Evolutionary conservation across 2,888 invertebrate genomes (phyloP).

Genomic region (Drosophila setosimentum): DNA sequence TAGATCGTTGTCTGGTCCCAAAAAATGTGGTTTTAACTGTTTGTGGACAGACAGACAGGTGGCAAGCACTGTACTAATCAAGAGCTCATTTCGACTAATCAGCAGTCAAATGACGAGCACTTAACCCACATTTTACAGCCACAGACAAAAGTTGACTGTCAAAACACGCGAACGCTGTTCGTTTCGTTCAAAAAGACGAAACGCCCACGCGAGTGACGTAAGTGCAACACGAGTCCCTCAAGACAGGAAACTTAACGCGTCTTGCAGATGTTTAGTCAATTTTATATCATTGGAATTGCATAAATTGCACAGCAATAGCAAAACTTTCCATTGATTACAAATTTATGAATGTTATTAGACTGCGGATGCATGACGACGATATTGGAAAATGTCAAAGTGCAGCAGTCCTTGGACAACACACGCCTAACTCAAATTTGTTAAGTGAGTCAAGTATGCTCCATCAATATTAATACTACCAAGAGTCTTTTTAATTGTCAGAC

Average conservation of each 20-base stretch:
- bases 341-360: slow-evolving; percentile 47
- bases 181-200: background rate
- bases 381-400: slow-evolving; percentile 33
- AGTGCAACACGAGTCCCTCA: slow-evolving; percentile 24
- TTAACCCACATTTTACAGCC: slow-evolving; percentile 34
- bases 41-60: slow-evolving; percentile 24
- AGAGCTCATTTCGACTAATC: slow-evolving; percentile 40
- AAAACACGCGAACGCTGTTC: background rate
- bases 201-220: slow-evolving; percentile 44
- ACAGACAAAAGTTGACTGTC: slow-evolving; percentile 35
- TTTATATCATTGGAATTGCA: slow-evolving; percentile 51
- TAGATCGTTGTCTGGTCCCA: slow-evolving; percentile 9
- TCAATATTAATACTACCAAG: background rate
- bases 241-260: slow-evolving; percentile 19
- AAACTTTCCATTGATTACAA: slow-evolving; percentile 55
- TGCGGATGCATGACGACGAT: slow-evolving; percentile 20
- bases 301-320: slow-evolving; percentile 18
- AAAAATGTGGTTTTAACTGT: slow-evolving; percentile 8
- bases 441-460: background rate
- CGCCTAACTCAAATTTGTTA: slow-evolving; percentile 9
- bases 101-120: slow-evolving; percentile 32
- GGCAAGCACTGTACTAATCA: slow-evolving; percentile 38
- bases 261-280: slow-evolving; percentile 54
- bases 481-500: background rate
- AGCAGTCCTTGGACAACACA: slow-evolving; percentile 23